A percentile compares a stretch with the other conserved stretches of the same genome.
Evolutionary conservation across 1,140 invertebrate genomes (phyloP).

Genomic region (Acromyrmex charruanus): DNA sequence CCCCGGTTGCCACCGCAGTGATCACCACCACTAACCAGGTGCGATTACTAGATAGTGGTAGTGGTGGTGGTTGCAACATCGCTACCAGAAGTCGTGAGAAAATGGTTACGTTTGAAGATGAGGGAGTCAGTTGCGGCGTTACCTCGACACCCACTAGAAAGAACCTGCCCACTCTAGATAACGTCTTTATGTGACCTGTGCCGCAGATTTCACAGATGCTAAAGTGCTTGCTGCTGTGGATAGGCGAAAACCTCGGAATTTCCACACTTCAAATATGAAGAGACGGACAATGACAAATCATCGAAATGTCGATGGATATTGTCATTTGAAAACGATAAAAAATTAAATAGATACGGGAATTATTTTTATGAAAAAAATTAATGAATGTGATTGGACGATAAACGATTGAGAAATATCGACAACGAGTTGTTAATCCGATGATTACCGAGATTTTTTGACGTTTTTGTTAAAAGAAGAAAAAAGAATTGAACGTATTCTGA

Average conservation of each 20-base stretch:
- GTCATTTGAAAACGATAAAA: background rate
- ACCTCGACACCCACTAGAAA: constrained; percentile 84
- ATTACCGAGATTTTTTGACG: background rate
- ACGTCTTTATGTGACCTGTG: constrained; percentile 89
- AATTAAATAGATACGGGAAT: background rate
- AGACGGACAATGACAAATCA: background rate
- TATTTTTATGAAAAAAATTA: background rate
- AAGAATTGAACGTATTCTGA: background rate
- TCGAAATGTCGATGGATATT: background rate
- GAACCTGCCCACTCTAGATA: constrained; percentile 82
- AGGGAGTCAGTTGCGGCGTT: constrained; percentile 83
- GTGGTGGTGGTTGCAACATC: constrained; percentile 72
- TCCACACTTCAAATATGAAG: background rate
- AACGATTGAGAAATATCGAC: background rate
- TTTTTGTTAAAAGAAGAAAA: background rate
- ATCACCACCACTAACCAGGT: constrained; percentile 74
- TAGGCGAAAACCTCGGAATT: background rate
- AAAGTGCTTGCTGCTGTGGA: background rate
- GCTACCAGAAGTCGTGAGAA: constrained; percentile 89
- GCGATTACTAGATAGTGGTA: constrained; percentile 77
- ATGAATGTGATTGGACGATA: background rate
- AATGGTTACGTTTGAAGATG: constrained; percentile 94
- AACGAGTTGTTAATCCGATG: background rate
- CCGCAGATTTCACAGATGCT: background rate
- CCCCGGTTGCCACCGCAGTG: constrained; percentile 65